Percentiles rank a stretch among this genome's conserved stretches.
These are phyloP conservation scores for Leptodactylus fuscus DNA, from an alignment of 2,113 vertebrate species.

Conservation along the genomic window DNA sequence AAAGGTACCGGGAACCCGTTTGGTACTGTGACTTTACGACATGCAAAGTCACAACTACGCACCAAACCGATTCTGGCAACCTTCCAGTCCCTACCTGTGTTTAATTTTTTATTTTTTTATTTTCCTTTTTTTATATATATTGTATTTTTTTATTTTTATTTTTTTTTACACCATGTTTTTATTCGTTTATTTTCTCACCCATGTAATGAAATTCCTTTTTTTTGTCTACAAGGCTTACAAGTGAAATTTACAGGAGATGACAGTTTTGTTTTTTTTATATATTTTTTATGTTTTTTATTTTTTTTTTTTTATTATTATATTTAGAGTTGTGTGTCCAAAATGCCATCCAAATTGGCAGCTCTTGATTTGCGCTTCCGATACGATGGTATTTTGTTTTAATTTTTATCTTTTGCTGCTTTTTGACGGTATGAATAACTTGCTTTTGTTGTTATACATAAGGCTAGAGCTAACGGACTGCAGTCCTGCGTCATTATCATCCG, in stretches of 20 bases:
- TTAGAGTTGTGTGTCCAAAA: conserved; percentile 92
- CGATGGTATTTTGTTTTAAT: conserved; percentile 74
- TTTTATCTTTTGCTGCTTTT: conserved; percentile 53
- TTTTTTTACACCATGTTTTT: conserved; percentile 71
- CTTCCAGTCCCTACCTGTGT: conserved; percentile 88
- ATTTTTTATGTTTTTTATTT: too few relatives aligned
- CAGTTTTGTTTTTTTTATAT: conserved; percentile 72
- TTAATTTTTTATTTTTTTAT: conserved; percentile 71
- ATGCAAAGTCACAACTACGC: conserved; percentile 82
- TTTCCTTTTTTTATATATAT: conserved; percentile 74
- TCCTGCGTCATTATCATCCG: conserved; percentile 98
- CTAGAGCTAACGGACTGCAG: conserved; percentile 98
- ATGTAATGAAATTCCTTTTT: conserved; percentile 67
- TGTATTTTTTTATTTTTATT: conserved; percentile 69
- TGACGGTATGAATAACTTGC: conserved; percentile 76
- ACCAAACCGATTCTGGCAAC: conserved; percentile 88
- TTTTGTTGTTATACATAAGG: conserved; percentile 92
- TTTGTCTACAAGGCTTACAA: conserved; percentile 70
- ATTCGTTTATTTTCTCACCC: conserved; percentile 74
- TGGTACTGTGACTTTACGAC: conserved; percentile 88
- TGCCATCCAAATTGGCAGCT: conserved; percentile 97
- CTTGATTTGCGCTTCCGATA: conserved; percentile 70
- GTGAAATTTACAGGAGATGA: conserved; percentile 93
- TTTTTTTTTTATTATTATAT: conserved; percentile 71
- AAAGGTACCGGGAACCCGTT: conserved; percentile 90